A percentile compares a stretch with the other conserved stretches of the same genome.
Evolutionary conservation across 2,113 vertebrate species (phyloP).

Genomic region (Scomber scombrus): DNA sequence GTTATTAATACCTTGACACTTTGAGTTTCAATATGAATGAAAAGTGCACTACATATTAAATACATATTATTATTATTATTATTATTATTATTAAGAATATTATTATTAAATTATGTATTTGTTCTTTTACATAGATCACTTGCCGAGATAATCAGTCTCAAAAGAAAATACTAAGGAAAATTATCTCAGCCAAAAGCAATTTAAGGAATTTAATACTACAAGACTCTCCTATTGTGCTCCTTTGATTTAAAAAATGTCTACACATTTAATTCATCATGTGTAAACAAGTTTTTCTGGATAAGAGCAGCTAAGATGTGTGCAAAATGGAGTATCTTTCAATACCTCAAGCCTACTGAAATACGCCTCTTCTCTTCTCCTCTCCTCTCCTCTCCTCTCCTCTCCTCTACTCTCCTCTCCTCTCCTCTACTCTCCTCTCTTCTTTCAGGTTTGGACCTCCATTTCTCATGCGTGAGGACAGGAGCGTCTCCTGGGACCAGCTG

Average conservation of each 20-base stretch:
- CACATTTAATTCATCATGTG: not conserved
- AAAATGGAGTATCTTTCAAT: not conserved
- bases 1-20: no score
- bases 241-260: not conserved
- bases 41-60: no score
- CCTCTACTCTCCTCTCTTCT: not conserved
- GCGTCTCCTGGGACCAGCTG: conserved; percentile 91
- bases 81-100: no score
- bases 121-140: not conserved
- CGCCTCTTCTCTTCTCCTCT: not conserved
- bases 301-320: not conserved
- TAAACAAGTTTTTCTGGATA: not conserved
- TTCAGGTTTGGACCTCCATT: conserved; percentile 93
- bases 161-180: not conserved
- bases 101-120: no score
- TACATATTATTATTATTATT: no score
- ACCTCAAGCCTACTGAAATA: no score
- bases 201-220: not conserved
- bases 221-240: not conserved
- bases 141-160: not conserved
- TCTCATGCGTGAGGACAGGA: conserved; percentile 89
- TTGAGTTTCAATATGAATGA: no score
- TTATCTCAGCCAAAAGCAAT: no score
- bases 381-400: conserved; percentile 16
- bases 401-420: conserved; percentile 27